Evolutionary conservation across 2,888 invertebrate species (phyloP).

Genomic region (Nasonovia ribisnigri): DNA sequence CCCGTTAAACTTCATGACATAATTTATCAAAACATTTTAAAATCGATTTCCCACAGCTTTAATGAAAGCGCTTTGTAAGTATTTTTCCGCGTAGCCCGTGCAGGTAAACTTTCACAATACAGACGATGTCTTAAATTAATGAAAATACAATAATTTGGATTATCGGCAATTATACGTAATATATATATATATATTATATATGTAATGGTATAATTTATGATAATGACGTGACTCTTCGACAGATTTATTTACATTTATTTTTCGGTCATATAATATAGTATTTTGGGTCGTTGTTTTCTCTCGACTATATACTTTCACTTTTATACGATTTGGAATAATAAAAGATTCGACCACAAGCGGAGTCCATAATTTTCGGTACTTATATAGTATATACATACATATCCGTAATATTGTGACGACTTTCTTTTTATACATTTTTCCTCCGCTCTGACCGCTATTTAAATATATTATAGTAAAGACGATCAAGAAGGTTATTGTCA

Average conservation of each 20-base stretch:
- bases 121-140: background rate
- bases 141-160: background rate
- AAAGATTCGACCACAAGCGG: background rate
- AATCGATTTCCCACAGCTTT: background rate
- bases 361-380: background rate
- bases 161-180: background rate
- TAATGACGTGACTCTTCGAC: background rate
- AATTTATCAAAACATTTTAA: conserved; percentile 6
- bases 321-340: background rate
- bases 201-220: too few species aligned
- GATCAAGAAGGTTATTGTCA: background rate
- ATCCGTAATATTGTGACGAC: background rate
- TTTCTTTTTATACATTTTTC: background rate
- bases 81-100: background rate
- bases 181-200: too few species aligned
- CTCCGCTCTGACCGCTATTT: background rate
- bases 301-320: background rate
- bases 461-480: background rate
- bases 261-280: background rate
- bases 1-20: background rate
- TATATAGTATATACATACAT: background rate
- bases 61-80: background rate
- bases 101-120: background rate
- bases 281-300: background rate
- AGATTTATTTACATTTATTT: background rate